These are phyloP conservation scores for Xestoiulus laeticollis DNA, from an alignment of 2,888 invertebrate genomes.

Conservation along the genomic window DNA sequence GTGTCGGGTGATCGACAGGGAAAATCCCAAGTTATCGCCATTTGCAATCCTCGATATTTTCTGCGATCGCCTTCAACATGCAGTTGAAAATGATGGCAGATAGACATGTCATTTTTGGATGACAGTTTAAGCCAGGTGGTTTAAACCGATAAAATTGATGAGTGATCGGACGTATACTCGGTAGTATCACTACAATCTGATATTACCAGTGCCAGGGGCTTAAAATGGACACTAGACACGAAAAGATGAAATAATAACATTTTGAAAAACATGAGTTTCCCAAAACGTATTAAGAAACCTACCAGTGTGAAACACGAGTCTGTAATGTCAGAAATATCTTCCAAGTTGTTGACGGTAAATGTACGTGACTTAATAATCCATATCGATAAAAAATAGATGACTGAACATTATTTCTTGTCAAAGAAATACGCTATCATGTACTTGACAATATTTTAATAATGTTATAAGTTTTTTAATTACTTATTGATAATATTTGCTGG, in stretches of 20 bases:
- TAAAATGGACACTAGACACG: conserved; percentile 39
- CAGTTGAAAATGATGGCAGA: not conserved
- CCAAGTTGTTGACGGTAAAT: not conserved
- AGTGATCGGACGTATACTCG: not conserved
- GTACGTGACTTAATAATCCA: not conserved
- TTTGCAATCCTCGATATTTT: not conserved
- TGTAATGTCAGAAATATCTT: not conserved
- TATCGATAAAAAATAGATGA: not conserved
- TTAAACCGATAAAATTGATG: conserved; percentile 41
- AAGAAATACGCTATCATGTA: not conserved
- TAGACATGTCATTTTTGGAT: conserved; percentile 24
- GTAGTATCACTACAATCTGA: not conserved
- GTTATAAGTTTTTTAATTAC: not conserved
- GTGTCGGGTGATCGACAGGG: not conserved
- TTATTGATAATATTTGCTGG: no score
- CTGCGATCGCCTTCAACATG: not conserved
- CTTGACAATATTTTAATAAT: not conserved
- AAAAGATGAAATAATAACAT: conserved; percentile 38
- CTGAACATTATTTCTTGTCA: not conserved
- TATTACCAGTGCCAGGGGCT: not conserved
- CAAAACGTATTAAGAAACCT: not conserved
- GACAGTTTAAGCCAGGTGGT: conserved; percentile 30
- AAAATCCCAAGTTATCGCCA: not conserved
- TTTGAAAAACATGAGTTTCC: not conserved
- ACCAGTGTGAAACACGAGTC: not conserved